Base-by-base conservation (phyloP, 2,888 invertebrate genomes). In the Plusia festucae region DNA sequence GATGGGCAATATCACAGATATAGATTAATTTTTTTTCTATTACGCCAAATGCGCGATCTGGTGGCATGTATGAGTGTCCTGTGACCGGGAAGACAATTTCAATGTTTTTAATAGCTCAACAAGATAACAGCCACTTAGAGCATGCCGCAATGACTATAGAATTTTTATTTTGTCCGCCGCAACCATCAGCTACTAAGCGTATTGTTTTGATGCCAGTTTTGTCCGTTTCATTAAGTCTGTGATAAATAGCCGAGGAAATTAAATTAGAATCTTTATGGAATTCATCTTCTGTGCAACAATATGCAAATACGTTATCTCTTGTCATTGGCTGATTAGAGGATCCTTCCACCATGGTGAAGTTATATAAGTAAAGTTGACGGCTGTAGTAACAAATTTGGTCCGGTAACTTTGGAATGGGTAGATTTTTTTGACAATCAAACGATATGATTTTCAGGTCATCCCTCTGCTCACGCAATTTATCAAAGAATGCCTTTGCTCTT, bases 1-100 rank as follows among this genome's bases (percentile, higher is more conserved):
- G n/a, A n/a, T n/a, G n/a, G n/a, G n/a, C n/a, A n/a, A n/a, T n/a
- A n/a, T n/a, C n/a, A n/a, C n/a, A n/a, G n/a, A n/a, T n/a, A n/a
- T n/a, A n/a, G n/a, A n/a, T 44, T n/a, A 44, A n/a, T n/a, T 44
- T 44, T 44, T 44, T 44, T 44, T 32, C 55, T 30, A 54, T n/a
- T 44, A 44, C n/a, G 7, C 44, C 44, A 44, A 44, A 44, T 44
- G 7, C 4, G n/a, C 44, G n/a, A n/a, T 44, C 44, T 6, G 44
- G n/a, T 6, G 44, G 44, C 44, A 44, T 44, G 16, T n/a, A 44
- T 2, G 34, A 34, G 15, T 34, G 34, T 9, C 34, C 34, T 2
- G 34, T 34, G 13, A 34, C 34, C 15, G 34, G 34, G 34, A 34
- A 34, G 2, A 34, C 34, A 2, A 34, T 5, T 34, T 34, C 34